phyloP scores from a whole-genome alignment of 2,888 invertebrate genomes.

The Dendrolimus houi region DNA sequence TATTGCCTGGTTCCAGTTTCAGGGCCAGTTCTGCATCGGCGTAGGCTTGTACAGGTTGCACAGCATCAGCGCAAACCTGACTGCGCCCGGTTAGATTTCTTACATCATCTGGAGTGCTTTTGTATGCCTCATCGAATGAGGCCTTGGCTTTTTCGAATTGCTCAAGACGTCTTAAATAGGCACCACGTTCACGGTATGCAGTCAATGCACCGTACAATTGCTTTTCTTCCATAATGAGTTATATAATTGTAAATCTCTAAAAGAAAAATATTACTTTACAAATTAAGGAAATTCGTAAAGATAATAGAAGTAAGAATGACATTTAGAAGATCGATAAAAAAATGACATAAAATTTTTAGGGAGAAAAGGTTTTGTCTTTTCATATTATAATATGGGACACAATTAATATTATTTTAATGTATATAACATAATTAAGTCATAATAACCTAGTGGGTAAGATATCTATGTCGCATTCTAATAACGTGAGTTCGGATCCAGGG shows the following conservation, averaged over 20 bases:
- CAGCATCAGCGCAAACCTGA: constrained; percentile 60
- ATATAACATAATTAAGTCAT: not conserved
- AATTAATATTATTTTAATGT: not conserved
- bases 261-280: constrained; percentile 9
- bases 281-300: too few species aligned
- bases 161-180: constrained; percentile 55
- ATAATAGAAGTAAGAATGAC: too few species aligned
- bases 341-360: too few species aligned
- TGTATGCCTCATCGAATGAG: constrained; percentile 59
- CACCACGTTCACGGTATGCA: constrained; percentile 62
- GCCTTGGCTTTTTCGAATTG: constrained; percentile 63
- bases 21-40: constrained; percentile 61
- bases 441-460: not conserved
- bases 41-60: constrained; percentile 56
- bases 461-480: not conserved
- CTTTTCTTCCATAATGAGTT: constrained; percentile 52
- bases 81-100: constrained; percentile 56
- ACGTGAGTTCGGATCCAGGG: too few species aligned
- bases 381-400: too few species aligned
- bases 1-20: constrained; percentile 52
- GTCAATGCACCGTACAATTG: constrained; percentile 53
- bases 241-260: constrained; percentile 11
- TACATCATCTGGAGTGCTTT: constrained; percentile 46
- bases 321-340: too few species aligned
- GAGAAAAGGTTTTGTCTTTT: too few species aligned